Conservation (phyloP, 2,113 vertebrate species). For the Galemys pyrenaicus region DNA sequence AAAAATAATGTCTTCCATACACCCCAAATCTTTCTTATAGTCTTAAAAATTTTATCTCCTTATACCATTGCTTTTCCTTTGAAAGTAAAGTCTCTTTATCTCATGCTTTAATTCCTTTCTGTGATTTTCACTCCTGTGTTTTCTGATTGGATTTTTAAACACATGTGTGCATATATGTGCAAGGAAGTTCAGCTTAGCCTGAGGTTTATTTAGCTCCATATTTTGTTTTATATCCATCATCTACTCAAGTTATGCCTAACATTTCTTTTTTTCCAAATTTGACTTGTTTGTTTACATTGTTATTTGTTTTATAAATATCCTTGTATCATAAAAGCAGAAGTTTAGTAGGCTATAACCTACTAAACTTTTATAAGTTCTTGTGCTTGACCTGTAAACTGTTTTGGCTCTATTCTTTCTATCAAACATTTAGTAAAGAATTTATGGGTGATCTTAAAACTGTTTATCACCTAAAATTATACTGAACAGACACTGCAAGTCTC, state of each 20-base stretch:
- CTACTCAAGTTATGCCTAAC: background rate
- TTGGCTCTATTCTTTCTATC: background rate
- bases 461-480: background rate
- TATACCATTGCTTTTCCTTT: background rate
- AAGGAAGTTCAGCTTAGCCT: background rate
- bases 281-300: conserved; percentile 4
- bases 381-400: background rate
- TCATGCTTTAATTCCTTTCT: background rate
- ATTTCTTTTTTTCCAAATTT: background rate
- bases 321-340: background rate
- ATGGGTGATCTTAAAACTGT: background rate
- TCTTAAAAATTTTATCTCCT: background rate
- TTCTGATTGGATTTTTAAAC: background rate
- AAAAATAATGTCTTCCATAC: background rate
- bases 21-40: background rate
- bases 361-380: background rate
- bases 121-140: background rate
- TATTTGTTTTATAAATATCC: background rate
- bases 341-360: background rate
- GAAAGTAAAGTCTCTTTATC: background rate
- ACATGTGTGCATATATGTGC: background rate
- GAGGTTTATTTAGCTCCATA: background rate
- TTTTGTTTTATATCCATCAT: background rate
- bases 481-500: background rate
- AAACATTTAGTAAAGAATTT: background rate